Percentiles rank a stretch among this genome's conserved stretches.
phyloP scores from a whole-genome alignment of 2,113 vertebrate species.

The Phrynosoma platyrhinos region DNA sequence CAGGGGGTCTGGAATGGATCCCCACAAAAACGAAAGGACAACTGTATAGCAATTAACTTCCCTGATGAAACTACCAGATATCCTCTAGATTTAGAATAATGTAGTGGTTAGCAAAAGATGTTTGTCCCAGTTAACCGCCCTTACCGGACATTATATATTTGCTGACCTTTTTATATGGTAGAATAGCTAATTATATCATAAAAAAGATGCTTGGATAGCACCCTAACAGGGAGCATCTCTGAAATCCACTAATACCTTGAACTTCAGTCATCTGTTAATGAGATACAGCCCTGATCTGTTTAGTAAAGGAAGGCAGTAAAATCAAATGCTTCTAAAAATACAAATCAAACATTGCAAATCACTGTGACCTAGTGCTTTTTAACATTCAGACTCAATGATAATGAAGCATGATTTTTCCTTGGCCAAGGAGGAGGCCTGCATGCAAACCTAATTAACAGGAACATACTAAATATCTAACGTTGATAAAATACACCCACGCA shows the following conservation, averaged over 20 bases:
- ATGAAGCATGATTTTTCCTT: constrained; percentile 52
- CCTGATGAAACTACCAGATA: too few species aligned
- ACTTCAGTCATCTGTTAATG: constrained; percentile 46
- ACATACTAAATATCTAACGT: constrained; percentile 44
- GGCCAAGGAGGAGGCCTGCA: constrained; percentile 41
- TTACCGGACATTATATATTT: constrained; percentile 10
- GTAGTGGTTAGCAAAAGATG: background rate
- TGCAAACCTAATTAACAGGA: constrained; percentile 50
- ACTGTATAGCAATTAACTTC: too few species aligned
- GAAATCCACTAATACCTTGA: constrained; percentile 60
- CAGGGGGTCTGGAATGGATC: too few species aligned
- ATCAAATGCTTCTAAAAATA: constrained; percentile 59
- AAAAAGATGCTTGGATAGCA: constrained; percentile 41
- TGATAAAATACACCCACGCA: constrained; percentile 12
- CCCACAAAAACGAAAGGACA: too few species aligned
- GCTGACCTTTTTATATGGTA: constrained; percentile 13
- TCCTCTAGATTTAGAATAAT: background rate
- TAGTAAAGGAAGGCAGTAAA: constrained; percentile 35
- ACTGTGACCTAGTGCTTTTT: constrained; percentile 44
- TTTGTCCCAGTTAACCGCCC: background rate
- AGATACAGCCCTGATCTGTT: constrained; percentile 41
- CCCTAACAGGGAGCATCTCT: constrained; percentile 42
- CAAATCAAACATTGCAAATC: constrained; percentile 41
- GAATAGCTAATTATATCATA: background rate
- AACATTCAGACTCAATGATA: constrained; percentile 50